Conservation (phyloP, 2,113 vertebrate genomes). For the Syrmaticus mikado region DNA sequence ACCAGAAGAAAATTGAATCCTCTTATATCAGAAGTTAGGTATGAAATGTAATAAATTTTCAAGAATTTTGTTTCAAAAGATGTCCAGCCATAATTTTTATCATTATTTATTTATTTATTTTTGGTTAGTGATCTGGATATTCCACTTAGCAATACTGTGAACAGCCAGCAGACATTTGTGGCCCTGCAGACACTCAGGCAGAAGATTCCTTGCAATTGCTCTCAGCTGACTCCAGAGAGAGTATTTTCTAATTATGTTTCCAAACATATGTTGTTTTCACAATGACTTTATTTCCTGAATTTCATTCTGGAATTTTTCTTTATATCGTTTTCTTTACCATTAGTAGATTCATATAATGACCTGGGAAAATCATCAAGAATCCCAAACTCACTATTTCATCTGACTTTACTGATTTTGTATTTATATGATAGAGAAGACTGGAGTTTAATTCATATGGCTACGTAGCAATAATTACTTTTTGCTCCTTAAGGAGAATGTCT, state of each 20-base stretch:
- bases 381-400: background rate
- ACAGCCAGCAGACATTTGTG: rapidly evolving
- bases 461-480: background rate
- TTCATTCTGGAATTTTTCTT: background rate
- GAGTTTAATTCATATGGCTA: background rate
- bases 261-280: background rate
- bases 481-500: background rate
- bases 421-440: background rate
- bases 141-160: background rate
- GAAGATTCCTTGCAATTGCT: background rate
- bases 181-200: background rate
- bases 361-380: background rate
- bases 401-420: background rate
- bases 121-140: background rate
- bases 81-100: background rate
- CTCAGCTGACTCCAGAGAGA: background rate
- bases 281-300: background rate
- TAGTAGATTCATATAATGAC: background rate
- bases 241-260: background rate
- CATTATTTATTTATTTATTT: background rate
- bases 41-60: background rate
- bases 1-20: background rate
- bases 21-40: background rate
- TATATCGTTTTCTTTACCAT: background rate
- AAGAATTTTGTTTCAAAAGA: background rate